Conservation (phyloP, 1,140 invertebrate genomes). For the Sarcophaga bullata region DNA sequence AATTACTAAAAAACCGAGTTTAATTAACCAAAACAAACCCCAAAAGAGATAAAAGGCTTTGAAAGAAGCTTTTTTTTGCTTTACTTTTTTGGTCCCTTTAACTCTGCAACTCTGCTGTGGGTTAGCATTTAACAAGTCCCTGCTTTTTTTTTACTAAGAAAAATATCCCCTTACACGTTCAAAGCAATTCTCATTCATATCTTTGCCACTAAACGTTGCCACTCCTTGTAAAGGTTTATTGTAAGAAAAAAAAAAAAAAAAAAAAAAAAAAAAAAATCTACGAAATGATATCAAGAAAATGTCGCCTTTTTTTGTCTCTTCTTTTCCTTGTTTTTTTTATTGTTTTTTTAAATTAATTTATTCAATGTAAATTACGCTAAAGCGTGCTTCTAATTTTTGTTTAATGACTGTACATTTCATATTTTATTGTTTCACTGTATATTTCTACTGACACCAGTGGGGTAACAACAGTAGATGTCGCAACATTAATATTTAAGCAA, state of each 20-base stretch:
- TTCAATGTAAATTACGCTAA: constrained; percentile 33
- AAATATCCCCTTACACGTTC: not conserved
- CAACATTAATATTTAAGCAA: not conserved
- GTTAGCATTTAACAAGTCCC: not conserved
- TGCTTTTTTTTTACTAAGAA: not conserved
- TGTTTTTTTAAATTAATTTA: not conserved
- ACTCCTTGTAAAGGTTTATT: not conserved
- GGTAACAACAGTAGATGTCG: not conserved
- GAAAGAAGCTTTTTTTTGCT: too few relatives aligned
- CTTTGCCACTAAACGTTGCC: not conserved
- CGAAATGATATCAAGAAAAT: not conserved
- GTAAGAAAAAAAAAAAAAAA: too few relatives aligned
- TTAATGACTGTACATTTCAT: not conserved
- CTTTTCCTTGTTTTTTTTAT: too few relatives aligned
- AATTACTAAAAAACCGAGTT: too few relatives aligned
- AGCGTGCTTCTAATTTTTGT: constrained; percentile 24
- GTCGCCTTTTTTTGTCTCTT: not conserved
- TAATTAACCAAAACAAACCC: too few relatives aligned
- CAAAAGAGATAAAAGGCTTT: too few relatives aligned
- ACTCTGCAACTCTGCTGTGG: too few relatives aligned
- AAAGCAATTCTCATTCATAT: too few relatives aligned
- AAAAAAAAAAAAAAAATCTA: not conserved
- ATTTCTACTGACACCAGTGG: not conserved
- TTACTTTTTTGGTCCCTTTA: too few relatives aligned
- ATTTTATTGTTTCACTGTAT: not conserved